Percentiles rank a stretch among this genome's conserved stretches.
Evolutionary conservation across 2,113 vertebrate species (phyloP).

Genomic region (Cynocephalus volans): DNA sequence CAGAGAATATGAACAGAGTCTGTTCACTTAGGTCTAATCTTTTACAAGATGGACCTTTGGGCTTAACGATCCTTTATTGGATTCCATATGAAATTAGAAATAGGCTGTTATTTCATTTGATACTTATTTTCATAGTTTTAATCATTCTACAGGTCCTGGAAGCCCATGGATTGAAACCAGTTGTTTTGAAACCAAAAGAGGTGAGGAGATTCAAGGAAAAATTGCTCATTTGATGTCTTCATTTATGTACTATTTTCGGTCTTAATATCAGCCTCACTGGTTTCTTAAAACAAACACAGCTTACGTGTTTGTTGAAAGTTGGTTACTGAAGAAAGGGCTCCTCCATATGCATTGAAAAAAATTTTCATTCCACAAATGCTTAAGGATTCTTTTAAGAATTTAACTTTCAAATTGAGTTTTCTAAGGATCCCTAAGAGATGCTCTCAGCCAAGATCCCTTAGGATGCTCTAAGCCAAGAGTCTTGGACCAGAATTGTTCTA

Average conservation of each 20-base stretch:
- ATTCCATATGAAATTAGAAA: neutral
- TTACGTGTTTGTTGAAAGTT: neutral
- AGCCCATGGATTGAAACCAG: constrained; percentile 96
- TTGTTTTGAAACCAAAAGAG: constrained; percentile 98
- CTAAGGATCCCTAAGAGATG: neutral
- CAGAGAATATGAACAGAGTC: neutral
- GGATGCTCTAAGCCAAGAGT: neutral
- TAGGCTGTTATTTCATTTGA: neutral
- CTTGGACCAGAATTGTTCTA: neutral
- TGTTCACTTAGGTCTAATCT: neutral
- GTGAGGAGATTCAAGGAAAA: constrained; percentile 87
- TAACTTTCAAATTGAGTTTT: neutral
- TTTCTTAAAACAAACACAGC: neutral
- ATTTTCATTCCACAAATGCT: neutral
- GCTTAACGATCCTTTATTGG: neutral
- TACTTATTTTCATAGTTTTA: constrained; percentile 36
- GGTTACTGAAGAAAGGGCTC: neutral
- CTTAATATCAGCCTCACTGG: neutral
- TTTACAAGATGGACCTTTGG: constrained; percentile 3
- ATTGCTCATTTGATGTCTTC: neutral
- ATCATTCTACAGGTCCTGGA: constrained; percentile 93
- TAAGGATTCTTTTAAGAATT: neutral
- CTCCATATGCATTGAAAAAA: neutral
- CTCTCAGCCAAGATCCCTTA: neutral
- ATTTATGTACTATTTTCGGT: neutral